Conservation (phyloP, 1,140 invertebrate species). For the Cherax quadricarinatus region DNA sequence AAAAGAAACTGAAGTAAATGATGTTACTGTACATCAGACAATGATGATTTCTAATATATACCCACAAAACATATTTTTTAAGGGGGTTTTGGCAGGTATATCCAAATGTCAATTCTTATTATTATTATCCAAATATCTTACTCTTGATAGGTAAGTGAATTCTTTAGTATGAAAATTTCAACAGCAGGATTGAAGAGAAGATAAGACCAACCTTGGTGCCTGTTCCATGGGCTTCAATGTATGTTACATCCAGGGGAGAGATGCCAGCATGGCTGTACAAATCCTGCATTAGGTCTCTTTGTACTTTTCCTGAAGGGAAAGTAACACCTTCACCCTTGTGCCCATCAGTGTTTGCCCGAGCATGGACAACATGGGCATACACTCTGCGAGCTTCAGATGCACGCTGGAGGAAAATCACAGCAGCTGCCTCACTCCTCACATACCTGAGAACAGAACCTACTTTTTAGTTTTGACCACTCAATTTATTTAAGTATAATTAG, state of each 20-base stretch:
- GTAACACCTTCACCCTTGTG: constrained; percentile 93
- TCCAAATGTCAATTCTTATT: too few relatives aligned
- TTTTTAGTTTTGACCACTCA: neutral
- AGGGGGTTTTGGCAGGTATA: too few relatives aligned
- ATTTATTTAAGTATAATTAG: neutral
- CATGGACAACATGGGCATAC: constrained; percentile 91
- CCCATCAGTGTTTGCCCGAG: constrained; percentile 93
- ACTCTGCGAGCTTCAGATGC: constrained; percentile 84
- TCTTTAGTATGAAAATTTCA: too few relatives aligned
- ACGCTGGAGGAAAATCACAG: constrained; percentile 89
- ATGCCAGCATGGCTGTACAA: constrained; percentile 89
- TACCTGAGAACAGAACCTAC: constrained; percentile 84
- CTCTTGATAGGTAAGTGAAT: too few relatives aligned
- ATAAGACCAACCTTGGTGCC: constrained; percentile 83
- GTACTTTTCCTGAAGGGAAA: constrained; percentile 91
- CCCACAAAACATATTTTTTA: too few relatives aligned
- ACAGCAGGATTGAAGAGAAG: neutral
- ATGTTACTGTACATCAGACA: too few relatives aligned
- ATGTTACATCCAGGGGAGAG: constrained; percentile 88
- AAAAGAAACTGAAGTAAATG: too few relatives aligned
- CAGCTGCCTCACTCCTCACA: constrained; percentile 92
- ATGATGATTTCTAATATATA: too few relatives aligned
- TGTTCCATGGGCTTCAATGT: constrained; percentile 97
- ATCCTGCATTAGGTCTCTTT: constrained; percentile 90
- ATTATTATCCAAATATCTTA: too few relatives aligned